These are phyloP conservation scores for Acrossocheilus fasciatus DNA, from an alignment of 2,797 vertebrate species.

Conservation along the genomic window DNA sequence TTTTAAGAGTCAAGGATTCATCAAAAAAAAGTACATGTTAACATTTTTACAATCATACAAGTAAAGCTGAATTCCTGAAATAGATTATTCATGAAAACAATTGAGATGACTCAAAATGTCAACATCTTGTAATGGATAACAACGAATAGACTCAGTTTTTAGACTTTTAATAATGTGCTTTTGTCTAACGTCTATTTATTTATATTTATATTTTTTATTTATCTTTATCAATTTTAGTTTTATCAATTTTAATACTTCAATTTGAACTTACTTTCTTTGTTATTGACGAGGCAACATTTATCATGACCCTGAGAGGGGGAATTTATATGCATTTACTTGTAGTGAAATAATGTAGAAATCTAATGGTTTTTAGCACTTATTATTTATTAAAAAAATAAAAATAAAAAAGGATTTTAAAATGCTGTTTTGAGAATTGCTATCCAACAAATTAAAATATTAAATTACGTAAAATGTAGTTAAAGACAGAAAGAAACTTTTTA, in stretches of 20 bases:
- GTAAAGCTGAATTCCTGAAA: no score
- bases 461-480: not conserved
- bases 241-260: not conserved
- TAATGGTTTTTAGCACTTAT: not conserved
- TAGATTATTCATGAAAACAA: no score
- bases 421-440: not conserved
- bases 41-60: not conserved
- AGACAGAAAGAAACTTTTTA: not conserved
- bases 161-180: no score
- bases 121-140: not conserved
- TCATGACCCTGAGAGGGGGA: not conserved
- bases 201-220: no score
- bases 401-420: not conserved
- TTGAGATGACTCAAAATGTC: no score
- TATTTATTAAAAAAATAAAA: not conserved
- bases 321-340: no score
- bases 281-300: not conserved
- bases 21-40: not conserved
- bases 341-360: not conserved
- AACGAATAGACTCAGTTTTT: not conserved
- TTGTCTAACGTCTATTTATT: not conserved
- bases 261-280: not conserved
- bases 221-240: no score
- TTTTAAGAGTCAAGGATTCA: not conserved
- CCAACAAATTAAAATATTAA: not conserved